Evolutionary conservation across 1,140 invertebrate species (phyloP).

Genomic region (Drosophila burlai): DNA sequence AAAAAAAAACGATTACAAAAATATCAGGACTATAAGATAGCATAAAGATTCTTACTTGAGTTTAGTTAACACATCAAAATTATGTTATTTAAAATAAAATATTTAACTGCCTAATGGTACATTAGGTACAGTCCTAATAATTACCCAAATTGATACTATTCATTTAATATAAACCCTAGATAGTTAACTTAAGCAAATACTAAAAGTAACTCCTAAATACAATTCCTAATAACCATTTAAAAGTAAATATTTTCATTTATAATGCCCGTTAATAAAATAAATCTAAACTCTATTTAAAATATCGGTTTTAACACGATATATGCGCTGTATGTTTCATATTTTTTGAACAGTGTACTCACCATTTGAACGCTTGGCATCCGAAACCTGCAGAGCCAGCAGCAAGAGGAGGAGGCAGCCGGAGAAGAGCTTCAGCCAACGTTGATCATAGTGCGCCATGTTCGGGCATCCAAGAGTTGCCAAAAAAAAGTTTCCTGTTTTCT

Average conservation of each 20-base stretch:
- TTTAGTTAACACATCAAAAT: background rate
- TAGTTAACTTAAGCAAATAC: no score
- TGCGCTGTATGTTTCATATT: background rate
- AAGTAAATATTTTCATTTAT: no score
- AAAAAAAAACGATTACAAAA: background rate
- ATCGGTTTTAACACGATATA: no score
- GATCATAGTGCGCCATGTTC: constrained; percentile 73
- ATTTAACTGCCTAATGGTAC: background rate
- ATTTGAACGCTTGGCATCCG: constrained; percentile 63
- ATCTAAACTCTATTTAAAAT: no score
- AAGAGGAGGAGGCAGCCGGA: constrained; percentile 57
- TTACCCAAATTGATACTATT: background rate
- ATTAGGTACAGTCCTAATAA: background rate
- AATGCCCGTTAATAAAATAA: no score
- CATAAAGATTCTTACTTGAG: no score
- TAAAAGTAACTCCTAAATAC: background rate
- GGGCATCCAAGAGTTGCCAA: constrained; percentile 73
- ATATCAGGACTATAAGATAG: background rate
- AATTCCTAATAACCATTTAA: no score
- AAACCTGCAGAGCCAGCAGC: constrained; percentile 51
- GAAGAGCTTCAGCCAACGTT: constrained; percentile 77
- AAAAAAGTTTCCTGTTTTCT: constrained; percentile 74
- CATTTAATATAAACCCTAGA: background rate
- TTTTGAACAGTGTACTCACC: constrained; percentile 54
- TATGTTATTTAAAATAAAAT: no score